phyloP scores from a whole-genome alignment of 1,140 invertebrate genomes.

The Zaprionus ghesquierei region DNA sequence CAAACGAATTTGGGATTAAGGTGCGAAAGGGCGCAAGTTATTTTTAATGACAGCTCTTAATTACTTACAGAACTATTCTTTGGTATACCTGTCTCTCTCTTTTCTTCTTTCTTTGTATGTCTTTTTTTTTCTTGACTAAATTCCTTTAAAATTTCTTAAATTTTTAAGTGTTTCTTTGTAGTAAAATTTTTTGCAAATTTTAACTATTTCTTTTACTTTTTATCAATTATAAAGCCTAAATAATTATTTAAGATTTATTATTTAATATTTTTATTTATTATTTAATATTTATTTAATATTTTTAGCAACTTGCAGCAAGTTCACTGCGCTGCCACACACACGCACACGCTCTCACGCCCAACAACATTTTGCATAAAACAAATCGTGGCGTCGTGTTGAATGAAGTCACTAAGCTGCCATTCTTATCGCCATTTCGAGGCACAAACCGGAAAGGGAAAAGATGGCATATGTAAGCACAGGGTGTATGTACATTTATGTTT shows the following conservation, averaged over 20 bases:
- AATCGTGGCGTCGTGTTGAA: neutral
- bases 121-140: neutral
- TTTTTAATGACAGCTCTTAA: slow-evolving; percentile 27
- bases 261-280: neutral
- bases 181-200: too few relatives aligned
- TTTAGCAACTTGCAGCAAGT: neutral
- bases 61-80: slow-evolving; percentile 3
- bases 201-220: too few relatives aligned
- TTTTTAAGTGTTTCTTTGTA: too few relatives aligned
- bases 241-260: too few relatives aligned
- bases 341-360: neutral
- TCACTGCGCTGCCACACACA: too few relatives aligned
- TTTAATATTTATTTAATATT: neutral
- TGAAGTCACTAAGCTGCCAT: slow-evolving; percentile 36
- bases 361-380: slow-evolving; percentile 1
- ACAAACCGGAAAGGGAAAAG: neutral
- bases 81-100: neutral
- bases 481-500: slow-evolving; percentile 25
- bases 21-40: neutral
- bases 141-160: too few relatives aligned
- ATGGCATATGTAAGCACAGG: neutral
- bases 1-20: neutral
- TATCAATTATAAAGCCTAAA: too few relatives aligned
- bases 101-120: too few relatives aligned
- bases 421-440: slow-evolving; percentile 13